Base-by-base conservation (phyloP, 2,113 vertebrate species). In the Neolamprologus toae region DNA sequence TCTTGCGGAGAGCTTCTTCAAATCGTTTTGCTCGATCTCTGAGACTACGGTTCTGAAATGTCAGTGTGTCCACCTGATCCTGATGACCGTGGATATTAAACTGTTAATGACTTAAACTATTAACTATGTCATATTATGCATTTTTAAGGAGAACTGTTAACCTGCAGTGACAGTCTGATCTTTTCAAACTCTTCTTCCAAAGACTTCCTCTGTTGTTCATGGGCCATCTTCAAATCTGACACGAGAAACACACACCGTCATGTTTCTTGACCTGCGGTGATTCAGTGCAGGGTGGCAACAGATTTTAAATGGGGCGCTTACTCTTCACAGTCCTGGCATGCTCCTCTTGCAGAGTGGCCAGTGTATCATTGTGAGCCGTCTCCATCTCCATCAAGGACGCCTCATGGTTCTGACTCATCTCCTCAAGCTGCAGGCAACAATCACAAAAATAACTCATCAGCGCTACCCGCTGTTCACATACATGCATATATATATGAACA, bases 31-130 rank as follows among this genome's bases (percentile, higher is more conserved):
- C 99, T 87, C 98, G 96, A 91, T 98, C 98, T 92, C 98, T 95
- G 86, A 99, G 96, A 92, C 97, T 97, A 8, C 97, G 97, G 83
- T 98, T 99, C 96, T 99, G 99, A 95, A 99, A 99, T 19, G 98
- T 99, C 91, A 99, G 96, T 0, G 97, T 99, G 96, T 99, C 98
- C 92, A 99, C 98, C 94, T 99, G 98, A 95, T 99, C 99, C 99
- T 99, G 81, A 55, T 16, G 16, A 68, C 6, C 61, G 5, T 1
- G 89, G 4, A 80, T 5, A 79, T 54, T 31, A 19, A 68, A 8
- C 4, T 26, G 11, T 81, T 21, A 59, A 13, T 35, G 8, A 10
- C 7, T 33, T 7, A 31, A 6, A 37, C 3, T 7, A 53, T 8
- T 51, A 35, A 40, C 79, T 11, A 6, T 0, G 28, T 68, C 1